Evolutionary conservation across 2,888 invertebrate genomes (phyloP).

Genomic region (Parnassius mnemosyne): DNA sequence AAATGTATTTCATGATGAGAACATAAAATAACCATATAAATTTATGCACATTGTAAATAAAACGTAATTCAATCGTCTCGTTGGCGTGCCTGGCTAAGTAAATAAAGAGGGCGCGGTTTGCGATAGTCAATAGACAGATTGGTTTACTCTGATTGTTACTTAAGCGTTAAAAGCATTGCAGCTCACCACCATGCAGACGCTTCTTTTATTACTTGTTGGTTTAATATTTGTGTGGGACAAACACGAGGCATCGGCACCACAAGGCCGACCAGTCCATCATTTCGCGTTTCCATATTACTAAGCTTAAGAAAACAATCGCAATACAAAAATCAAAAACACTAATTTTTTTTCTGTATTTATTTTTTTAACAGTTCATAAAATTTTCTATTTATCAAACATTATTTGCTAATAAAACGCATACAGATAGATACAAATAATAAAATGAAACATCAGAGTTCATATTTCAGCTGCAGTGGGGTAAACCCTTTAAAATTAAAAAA

Average conservation of each 20-base stretch:
- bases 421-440: neutral
- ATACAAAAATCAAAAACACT: too few relatives aligned
- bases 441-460: slow-evolving; percentile 1
- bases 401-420: too few relatives aligned
- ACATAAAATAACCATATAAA: too few relatives aligned
- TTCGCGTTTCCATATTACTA: slow-evolving; percentile 31
- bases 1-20: too few relatives aligned
- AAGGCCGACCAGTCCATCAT: slow-evolving; percentile 46
- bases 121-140: slow-evolving; percentile 37
- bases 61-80: too few relatives aligned
- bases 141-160: slow-evolving; percentile 40
- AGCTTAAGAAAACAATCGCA: neutral
- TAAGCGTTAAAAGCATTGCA: slow-evolving; percentile 58
- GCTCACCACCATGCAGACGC: slow-evolving; percentile 35
- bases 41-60: too few relatives aligned
- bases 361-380: neutral
- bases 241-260: slow-evolving; percentile 36
- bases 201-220: slow-evolving; percentile 44
- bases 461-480: slow-evolving; percentile 2
- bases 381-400: too few relatives aligned
- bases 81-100: too few relatives aligned
- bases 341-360: too few relatives aligned
- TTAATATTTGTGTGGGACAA: slow-evolving; percentile 57
- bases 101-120: slow-evolving; percentile 32
- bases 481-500: slow-evolving; percentile 15